phyloP scores from a whole-genome alignment of 35 echinoderm and acorn worm genomes.

The Ophioderma brevispina region DNA sequence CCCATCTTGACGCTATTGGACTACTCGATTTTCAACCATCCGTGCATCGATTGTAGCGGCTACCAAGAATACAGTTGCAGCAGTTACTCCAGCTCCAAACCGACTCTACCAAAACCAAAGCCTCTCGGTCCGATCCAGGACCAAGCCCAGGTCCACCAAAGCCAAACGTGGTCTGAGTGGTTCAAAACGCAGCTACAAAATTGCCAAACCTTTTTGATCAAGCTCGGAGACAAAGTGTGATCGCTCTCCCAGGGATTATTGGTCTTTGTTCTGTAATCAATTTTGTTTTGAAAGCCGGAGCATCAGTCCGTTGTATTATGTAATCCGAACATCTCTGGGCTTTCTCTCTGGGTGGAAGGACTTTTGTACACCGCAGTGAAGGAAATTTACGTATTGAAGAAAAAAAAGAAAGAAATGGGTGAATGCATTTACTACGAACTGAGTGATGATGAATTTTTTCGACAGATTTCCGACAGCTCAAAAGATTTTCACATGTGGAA shows the following conservation, averaged over 20 bases:
- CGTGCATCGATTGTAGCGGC: too few relatives aligned
- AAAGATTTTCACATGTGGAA: too few relatives aligned
- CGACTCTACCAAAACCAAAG: neutral
- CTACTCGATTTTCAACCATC: neutral
- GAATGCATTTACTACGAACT: too few relatives aligned
- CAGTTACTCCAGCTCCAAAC: neutral
- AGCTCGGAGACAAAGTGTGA: conserved; percentile 1
- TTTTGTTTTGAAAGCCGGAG: neutral
- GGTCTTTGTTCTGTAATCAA: neutral
- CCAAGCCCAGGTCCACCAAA: neutral
- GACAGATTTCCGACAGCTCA: too few relatives aligned
- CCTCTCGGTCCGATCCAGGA: neutral
- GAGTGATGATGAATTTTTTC: too few relatives aligned
- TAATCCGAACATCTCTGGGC: too few relatives aligned
- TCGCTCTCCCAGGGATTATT: neutral
- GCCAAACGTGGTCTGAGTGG: neutral
- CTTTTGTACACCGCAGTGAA: too few relatives aligned
- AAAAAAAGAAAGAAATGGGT: too few relatives aligned
- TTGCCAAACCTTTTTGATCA: neutral
- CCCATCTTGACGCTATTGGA: neutral
- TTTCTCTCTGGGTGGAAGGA: neutral
- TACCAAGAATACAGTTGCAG: too few relatives aligned
- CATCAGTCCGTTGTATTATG: neutral
- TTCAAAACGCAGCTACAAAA: neutral
- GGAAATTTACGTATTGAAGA: too few relatives aligned